phyloP scores from a whole-genome alignment of 1,140 invertebrate species.

The Anastrepha obliqua region DNA sequence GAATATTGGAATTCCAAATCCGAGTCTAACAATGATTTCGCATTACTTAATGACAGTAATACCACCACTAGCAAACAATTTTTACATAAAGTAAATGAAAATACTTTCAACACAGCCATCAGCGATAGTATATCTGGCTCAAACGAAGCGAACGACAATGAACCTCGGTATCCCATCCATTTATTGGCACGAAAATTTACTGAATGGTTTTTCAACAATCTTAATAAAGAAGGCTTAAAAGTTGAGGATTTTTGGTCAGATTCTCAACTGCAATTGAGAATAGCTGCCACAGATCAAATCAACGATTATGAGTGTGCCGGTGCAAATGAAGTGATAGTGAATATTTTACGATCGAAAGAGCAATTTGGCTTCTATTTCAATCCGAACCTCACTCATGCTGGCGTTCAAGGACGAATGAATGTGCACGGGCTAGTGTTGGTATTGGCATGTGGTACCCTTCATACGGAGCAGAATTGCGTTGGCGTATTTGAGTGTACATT shows the following conservation, averaged over 20 bases:
- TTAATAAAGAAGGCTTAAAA: slow-evolving; percentile 76
- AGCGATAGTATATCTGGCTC: slow-evolving; percentile 40
- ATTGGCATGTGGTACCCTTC: slow-evolving; percentile 79
- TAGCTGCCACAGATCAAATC: slow-evolving; percentile 61
- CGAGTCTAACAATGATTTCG: neutral
- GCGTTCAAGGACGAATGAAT: slow-evolving; percentile 77
- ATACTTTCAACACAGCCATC: neutral
- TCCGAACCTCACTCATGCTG: slow-evolving; percentile 77
- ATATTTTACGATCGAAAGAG: slow-evolving; percentile 60
- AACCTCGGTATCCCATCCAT: slow-evolving; percentile 68
- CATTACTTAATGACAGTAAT: no score
- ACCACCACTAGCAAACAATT: neutral
- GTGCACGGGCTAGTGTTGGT: slow-evolving; percentile 79
- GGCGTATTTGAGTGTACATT: slow-evolving; percentile 82
- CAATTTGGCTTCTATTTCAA: slow-evolving; percentile 78
- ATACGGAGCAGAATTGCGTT: slow-evolving; percentile 75
- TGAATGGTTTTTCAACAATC: slow-evolving; percentile 79
- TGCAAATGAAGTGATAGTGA: slow-evolving; percentile 60
- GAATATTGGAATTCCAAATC: slow-evolving; percentile 71
- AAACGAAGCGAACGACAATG: neutral
- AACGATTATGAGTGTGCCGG: slow-evolving; percentile 57
- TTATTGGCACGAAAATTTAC: slow-evolving; percentile 77
- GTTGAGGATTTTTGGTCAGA: slow-evolving; percentile 78
- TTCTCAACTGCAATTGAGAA: slow-evolving; percentile 62
- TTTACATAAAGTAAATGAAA: neutral